A percentile compares a stretch with the other conserved stretches of the same genome.
Conservation (phyloP, 2,888 invertebrate species). For the Standfussiana lucernea region DNA sequence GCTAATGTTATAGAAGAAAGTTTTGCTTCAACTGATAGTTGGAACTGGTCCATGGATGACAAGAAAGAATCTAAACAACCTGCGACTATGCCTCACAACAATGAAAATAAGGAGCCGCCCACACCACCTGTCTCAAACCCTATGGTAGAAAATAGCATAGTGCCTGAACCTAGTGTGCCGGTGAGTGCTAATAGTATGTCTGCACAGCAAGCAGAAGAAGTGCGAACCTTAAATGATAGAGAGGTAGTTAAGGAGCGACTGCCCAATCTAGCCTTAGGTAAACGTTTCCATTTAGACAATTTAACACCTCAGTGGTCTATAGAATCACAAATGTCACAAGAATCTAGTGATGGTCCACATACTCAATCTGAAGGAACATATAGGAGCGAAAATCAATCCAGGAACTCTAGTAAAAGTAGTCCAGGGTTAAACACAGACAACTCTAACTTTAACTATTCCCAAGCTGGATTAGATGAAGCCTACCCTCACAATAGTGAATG, state of each 20-base stretch:
- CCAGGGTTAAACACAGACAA: constrained; percentile 85
- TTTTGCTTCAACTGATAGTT: constrained; percentile 90
- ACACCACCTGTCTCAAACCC: constrained; percentile 65
- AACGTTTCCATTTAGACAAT: constrained; percentile 84
- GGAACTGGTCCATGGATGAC: constrained; percentile 92
- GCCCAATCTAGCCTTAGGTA: constrained; percentile 86
- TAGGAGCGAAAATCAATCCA: constrained; percentile 90
- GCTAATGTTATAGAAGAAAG: constrained; percentile 91
- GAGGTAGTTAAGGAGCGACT: constrained; percentile 84
- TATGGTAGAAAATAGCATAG: constrained; percentile 69
- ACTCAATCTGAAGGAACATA: constrained; percentile 92
- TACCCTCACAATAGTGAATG: constrained; percentile 79
- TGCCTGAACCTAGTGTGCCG: constrained; percentile 66
- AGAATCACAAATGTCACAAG: constrained; percentile 92
- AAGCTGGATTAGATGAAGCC: constrained; percentile 76
- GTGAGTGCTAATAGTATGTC: constrained; percentile 67
- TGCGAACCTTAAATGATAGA: constrained; percentile 83
- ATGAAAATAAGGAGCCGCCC: constrained; percentile 67
- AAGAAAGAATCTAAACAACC: constrained; percentile 76
- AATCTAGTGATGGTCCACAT: constrained; percentile 91
- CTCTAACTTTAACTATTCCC: constrained; percentile 84
- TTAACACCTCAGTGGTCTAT: constrained; percentile 92
- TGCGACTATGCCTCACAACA: constrained; percentile 53
- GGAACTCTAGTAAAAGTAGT: constrained; percentile 88
- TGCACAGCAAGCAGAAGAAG: constrained; percentile 75